Conservation (phyloP, 2,888 invertebrate species). For the Laothoe populi region DNA sequence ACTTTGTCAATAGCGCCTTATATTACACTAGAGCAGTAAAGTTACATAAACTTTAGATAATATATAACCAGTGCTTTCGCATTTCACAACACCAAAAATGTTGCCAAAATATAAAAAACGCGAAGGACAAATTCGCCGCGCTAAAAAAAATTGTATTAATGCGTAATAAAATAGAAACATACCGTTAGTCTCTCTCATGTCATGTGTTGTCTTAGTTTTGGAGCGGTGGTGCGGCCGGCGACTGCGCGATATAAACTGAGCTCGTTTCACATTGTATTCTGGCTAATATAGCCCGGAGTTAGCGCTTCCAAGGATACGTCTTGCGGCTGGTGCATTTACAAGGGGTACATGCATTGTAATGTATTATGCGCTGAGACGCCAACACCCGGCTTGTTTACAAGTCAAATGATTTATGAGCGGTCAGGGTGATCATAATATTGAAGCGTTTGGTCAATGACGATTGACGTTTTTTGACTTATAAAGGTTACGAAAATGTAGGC, state of each 20-base stretch:
- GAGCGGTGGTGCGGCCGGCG: slow-evolving; percentile 21
- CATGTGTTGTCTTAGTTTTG: neutral
- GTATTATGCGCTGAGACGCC: neutral
- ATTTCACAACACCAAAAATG: neutral
- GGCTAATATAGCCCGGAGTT: slow-evolving; percentile 43
- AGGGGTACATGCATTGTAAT: neutral
- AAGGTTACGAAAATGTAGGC: neutral
- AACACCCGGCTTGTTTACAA: neutral
- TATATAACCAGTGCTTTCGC: neutral
- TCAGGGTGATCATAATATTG: neutral
- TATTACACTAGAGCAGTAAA: neutral
- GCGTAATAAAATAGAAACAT: slow-evolving; percentile 32
- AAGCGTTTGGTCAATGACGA: neutral
- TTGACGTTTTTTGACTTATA: neutral
- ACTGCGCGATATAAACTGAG: slow-evolving; percentile 42
- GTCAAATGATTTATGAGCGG: neutral
- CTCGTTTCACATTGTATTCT: slow-evolving; percentile 35
- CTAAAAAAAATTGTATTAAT: slow-evolving; percentile 3
- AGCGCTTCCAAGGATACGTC: slow-evolving; percentile 36
- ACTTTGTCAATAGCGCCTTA: neutral
- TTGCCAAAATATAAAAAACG: neutral
- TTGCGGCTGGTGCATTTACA: slow-evolving; percentile 4
- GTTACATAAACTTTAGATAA: slow-evolving; percentile 15
- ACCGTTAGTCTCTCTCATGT: slow-evolving; percentile 49
- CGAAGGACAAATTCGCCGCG: neutral